Conservation (phyloP, 2,888 invertebrate genomes). For the Leptinotarsa juncta region DNA sequence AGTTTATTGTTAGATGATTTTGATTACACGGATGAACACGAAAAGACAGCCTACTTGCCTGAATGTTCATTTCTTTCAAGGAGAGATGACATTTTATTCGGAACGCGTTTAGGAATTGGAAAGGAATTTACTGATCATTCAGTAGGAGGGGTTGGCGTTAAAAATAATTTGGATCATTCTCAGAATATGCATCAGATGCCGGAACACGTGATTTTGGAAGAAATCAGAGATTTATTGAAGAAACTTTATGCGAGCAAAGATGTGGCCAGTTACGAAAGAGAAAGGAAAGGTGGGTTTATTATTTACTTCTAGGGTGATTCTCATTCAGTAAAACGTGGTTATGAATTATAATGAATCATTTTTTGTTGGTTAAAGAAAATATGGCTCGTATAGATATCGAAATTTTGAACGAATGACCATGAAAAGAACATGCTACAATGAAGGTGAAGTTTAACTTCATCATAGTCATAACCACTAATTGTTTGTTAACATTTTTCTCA, state of each 20-base stretch:
- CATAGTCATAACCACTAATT: no score
- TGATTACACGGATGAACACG: constrained; percentile 13
- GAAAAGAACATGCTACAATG: no score
- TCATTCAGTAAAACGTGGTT: no score
- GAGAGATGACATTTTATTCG: not conserved
- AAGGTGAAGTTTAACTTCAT: no score
- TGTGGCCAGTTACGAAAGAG: not conserved
- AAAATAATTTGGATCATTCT: no score
- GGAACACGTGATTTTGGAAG: not conserved
- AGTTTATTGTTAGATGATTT: constrained; percentile 28
- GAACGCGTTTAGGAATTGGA: not conserved
- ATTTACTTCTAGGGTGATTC: no score
- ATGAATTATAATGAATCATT: no score
- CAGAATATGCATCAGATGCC: not conserved
- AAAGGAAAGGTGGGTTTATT: not conserved
- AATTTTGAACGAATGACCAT: no score
- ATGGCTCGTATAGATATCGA: no score
- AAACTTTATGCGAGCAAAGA: constrained; percentile 6
- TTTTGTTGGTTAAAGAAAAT: no score
- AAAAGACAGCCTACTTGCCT: not conserved
- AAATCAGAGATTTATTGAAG: constrained; percentile 19
- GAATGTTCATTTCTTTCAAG: not conserved
- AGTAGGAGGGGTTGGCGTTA: no score
- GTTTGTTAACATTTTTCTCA: no score
- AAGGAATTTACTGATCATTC: not conserved